Evolutionary conservation across 2,888 invertebrate genomes (phyloP).

Genomic region (Subacronicta megacephala): DNA sequence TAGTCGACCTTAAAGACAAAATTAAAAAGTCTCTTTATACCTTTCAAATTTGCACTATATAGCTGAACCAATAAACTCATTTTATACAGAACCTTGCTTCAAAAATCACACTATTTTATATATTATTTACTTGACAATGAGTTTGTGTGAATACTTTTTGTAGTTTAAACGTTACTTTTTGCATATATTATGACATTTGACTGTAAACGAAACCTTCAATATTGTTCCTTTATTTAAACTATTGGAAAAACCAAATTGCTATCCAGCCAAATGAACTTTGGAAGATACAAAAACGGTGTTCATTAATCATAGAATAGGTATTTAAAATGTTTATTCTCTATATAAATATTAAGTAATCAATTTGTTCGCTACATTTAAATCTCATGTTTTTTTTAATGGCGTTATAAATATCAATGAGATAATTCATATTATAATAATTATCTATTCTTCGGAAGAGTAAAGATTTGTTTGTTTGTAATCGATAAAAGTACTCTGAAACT

Average conservation of each 20-base stretch:
- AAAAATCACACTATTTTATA: neutral
- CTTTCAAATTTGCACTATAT: neutral
- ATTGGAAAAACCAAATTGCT: conserved; percentile 1
- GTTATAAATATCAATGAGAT: too few relatives aligned
- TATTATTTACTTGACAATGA: neutral
- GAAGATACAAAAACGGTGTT: neutral
- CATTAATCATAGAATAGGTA: neutral
- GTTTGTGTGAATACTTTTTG: neutral
- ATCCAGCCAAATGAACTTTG: neutral
- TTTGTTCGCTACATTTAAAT: too few relatives aligned
- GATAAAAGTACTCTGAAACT: too few relatives aligned
- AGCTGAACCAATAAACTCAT: neutral
- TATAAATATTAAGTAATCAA: too few relatives aligned
- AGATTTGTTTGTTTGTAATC: too few relatives aligned
- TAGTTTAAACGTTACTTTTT: neutral
- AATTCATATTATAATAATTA: too few relatives aligned
- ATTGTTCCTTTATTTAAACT: conserved; percentile 1
- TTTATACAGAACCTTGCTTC: neutral
- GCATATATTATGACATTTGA: conserved; percentile 5
- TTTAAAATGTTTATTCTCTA: too few relatives aligned
- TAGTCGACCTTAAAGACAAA: neutral
- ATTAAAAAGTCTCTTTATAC: neutral
- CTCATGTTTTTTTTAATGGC: too few relatives aligned
- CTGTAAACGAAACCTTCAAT: conserved; percentile 1
- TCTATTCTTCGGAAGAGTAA: too few relatives aligned